phyloP scores from a whole-genome alignment of 2,797 vertebrate species.

The Phalanger gymnotis region DNA sequence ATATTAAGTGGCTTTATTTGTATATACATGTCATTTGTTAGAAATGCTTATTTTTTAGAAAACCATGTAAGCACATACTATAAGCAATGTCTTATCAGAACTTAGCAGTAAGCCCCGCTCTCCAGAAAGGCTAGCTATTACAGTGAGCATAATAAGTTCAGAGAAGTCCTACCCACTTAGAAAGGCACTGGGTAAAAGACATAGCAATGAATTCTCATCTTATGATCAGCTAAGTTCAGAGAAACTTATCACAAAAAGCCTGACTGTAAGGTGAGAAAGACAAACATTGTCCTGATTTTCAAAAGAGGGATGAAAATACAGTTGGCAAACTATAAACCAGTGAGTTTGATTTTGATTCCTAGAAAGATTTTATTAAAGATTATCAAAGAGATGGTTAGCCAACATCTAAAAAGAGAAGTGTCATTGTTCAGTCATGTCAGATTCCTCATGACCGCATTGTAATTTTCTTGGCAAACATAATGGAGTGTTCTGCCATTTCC shows the following conservation, averaged over 20 bases:
- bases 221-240: background rate
- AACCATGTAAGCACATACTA: background rate
- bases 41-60: slow-evolving; percentile 15
- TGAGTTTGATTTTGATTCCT: background rate
- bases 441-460: background rate
- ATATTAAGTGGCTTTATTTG: slow-evolving; percentile 31
- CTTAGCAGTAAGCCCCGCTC: background rate
- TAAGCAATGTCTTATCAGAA: background rate
- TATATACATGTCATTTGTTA: slow-evolving; percentile 21
- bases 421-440: background rate
- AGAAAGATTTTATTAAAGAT: background rate
- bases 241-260: background rate
- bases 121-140: background rate
- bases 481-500: background rate
- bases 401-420: background rate
- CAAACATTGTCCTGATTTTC: background rate
- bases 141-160: background rate
- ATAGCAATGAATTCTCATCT: background rate
- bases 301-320: background rate
- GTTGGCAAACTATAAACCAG: background rate
- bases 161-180: background rate
- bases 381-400: background rate
- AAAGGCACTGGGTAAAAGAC: background rate
- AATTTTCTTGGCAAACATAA: background rate
- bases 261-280: background rate